Conservation (phyloP, 2,888 invertebrate genomes). For the Tetranychus piercei region DNA sequence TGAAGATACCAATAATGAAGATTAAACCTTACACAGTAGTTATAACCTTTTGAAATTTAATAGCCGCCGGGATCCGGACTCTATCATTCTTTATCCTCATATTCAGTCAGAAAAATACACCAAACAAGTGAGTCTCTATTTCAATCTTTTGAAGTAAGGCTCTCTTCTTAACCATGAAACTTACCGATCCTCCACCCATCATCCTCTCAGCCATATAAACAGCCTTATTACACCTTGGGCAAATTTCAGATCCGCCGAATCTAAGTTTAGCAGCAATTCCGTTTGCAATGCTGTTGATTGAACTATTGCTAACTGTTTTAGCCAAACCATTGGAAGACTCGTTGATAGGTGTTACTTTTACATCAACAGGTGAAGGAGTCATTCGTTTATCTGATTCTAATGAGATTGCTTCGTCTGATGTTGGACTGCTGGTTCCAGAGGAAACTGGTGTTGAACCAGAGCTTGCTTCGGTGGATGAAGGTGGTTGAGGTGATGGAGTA, state of each 20-base stretch:
- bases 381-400: slow-evolving; percentile 7
- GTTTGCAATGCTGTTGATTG: background rate
- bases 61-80: no score
- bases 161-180: slow-evolving; percentile 16
- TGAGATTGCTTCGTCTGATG: slow-evolving; percentile 26
- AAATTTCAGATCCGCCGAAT: slow-evolving; percentile 33
- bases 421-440: slow-evolving; percentile 30
- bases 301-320: background rate
- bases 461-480: slow-evolving; percentile 18
- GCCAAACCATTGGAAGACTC: background rate
- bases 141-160: no score
- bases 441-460: slow-evolving; percentile 29
- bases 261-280: slow-evolving; percentile 23
- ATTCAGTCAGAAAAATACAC: no score
- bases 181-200: slow-evolving; percentile 64
- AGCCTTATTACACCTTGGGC: slow-evolving; percentile 48
- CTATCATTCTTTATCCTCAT: no score
- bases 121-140: no score
- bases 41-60: no score
- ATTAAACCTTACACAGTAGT: no score
- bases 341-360: no score
- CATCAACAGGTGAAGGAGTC: background rate
- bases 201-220: slow-evolving; percentile 94
- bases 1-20: background rate
- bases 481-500: slow-evolving; percentile 17